Conservation (phyloP, 2,113 vertebrate species). For the Anas platyrhynchos region DNA sequence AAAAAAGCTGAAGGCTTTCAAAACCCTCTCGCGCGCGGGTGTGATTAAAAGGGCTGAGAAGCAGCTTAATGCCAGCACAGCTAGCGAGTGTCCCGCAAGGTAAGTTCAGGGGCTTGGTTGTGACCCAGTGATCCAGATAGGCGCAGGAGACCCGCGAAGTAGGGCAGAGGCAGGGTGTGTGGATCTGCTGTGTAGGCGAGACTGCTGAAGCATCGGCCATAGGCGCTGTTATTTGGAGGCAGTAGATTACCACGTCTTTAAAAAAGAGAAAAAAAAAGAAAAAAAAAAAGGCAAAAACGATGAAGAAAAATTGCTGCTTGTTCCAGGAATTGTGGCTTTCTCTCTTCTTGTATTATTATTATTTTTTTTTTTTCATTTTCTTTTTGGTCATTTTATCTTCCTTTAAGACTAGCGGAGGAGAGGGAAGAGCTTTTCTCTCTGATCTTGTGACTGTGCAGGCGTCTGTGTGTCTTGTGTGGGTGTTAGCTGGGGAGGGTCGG, state of each 20-base stretch:
- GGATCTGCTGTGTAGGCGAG: constrained; percentile 7
- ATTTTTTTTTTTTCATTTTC: neutral
- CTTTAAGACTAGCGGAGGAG: constrained; percentile 29
- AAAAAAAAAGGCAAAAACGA: neutral
- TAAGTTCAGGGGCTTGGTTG: constrained; percentile 4
- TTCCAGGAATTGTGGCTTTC: constrained; percentile 48
- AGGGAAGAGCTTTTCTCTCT: constrained; percentile 55
- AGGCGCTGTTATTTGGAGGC: neutral
- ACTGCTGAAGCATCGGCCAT: constrained; percentile 8
- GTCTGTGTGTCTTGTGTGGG: neutral
- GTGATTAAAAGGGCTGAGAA: constrained; percentile 16
- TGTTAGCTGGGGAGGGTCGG: constrained; percentile 43
- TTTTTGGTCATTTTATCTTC: neutral
- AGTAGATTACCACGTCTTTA: neutral
- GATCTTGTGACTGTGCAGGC: constrained; percentile 29
- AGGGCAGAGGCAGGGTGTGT: constrained; percentile 13
- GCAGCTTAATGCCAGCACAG: neutral
- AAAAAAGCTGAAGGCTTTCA: constrained; percentile 29
- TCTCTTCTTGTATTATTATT: neutral
- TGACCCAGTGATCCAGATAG: constrained; percentile 37
- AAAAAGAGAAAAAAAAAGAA: neutral
- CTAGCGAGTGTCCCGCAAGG: constrained; percentile 19
- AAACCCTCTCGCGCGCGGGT: neutral
- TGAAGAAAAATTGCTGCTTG: constrained; percentile 21
- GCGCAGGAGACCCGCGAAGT: constrained; percentile 1